Evolutionary conservation across 2,797 vertebrate genomes (phyloP), one percentile per base, ranked within the genome.

Genomic region (Mormyrus hasselquistii): DNA sequence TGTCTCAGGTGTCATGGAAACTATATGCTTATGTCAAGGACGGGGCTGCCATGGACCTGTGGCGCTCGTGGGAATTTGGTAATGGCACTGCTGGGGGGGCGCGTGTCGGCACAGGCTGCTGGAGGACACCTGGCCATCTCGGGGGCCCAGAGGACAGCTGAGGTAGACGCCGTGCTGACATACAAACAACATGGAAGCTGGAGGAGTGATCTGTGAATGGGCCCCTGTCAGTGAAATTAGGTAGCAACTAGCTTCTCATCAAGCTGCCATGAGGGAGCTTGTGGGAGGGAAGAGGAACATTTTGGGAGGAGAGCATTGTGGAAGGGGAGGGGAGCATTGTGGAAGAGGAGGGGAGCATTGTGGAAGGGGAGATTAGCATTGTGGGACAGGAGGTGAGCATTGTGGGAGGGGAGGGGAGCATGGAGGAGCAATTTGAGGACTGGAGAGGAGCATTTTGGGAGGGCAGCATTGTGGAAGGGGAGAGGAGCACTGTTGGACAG

Each of bases 1-100:
- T 57, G 52, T 87, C 85, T 87, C 53, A 38, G 53, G 50, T 55
- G 52, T 87, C 85, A 87, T 57, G 50, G 52, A 87, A 59, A 41
- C 12, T 29, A 19, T 87, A 55, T 57, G 85, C 85, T 50, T 87
- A 16, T 38, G 29, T 59, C 25, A 87, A 55, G 84, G 52, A 34
- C 7, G 50, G 50, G 65, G 50, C 53, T 52, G 79, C 73, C 38
- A 7, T 49, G 41, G 22, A 85, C 83, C 83, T 29, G 22, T 59
- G 25, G 34, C 41, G 53, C 53, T 34, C 85, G 50, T 87, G 85
- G 85, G 50, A 55, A 52, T 38, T 79, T 19, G 38, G 73, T 79
- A 79, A 84, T 29, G 41, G 82, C 82, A 84, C 44, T 84, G 82
- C 44, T 49, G 25, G 82, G 82, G 8, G 47, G 47, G 82, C 29